Conservation (phyloP, 2,797 vertebrate genomes). For the Mormyrops attenuatus region DNA sequence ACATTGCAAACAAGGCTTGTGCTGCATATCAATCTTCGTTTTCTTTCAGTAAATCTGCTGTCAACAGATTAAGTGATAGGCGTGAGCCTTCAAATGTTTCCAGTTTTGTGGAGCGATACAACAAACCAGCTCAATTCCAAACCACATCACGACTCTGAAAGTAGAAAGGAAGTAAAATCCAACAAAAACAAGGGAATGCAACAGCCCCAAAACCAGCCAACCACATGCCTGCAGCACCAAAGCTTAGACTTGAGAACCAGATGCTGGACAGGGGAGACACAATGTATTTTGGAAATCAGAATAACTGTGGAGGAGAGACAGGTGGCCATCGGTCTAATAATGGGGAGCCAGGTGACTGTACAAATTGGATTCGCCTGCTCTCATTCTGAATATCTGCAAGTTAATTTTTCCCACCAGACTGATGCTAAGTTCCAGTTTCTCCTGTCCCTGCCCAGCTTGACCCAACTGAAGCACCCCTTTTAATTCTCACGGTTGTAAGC, state of each 20-base stretch:
- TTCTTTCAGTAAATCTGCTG: neutral
- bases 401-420: neutral
- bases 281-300: neutral
- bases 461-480: neutral
- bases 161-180: neutral
- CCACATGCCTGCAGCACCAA: neutral
- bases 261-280: neutral
- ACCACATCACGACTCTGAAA: neutral
- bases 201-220: neutral
- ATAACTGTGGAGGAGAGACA: neutral
- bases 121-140: neutral
- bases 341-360: neutral
- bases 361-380: neutral
- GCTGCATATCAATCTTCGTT: neutral
- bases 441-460: neutral
- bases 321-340: neutral
- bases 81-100: neutral
- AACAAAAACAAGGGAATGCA: neutral
- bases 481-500: too few species aligned
- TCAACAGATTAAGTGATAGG: neutral
- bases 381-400: neutral
- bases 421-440: neutral
- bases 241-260: neutral
- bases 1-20: neutral
- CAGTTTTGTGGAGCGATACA: neutral